Evolutionary conservation across 2,888 invertebrate genomes (phyloP), one percentile per base, ranked within the genome.

Genomic region (Eumerus sabulonum): DNA sequence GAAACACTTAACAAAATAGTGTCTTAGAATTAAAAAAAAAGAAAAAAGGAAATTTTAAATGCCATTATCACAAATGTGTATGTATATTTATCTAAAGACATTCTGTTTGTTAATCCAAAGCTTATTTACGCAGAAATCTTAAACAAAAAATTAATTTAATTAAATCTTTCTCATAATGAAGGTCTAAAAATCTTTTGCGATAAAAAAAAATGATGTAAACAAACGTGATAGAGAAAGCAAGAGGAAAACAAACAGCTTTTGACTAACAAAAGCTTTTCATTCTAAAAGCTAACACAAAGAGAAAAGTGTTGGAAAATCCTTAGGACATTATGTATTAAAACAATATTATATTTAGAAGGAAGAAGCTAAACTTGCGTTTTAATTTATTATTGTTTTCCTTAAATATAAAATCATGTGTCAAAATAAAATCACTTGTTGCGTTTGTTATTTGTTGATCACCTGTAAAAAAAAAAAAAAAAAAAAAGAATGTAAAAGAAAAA

Each of bases 381-480:
- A 72, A 36, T 56, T 67, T 17, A 19, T 54, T 14, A 12, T 27
- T 27, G 27, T 27, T 44, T 54, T 50, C 53, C 60, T 63, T 47
- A 27, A 27, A 27, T 7, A 60, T 45, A 9, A 64, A 66, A 70
- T 60, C 53, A 79, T 74, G 73, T 79, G 79, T 79, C 73, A 79
- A 79, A 79, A 7, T 64, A 56, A 59, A 59, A 35, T 11, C 63
- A 77, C 66, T 68, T 79, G 77, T 73, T 77, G 67, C 51, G 62
- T 70, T 64, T 51, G 54, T 50, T 56, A 18, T 56, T 54, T 56
- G 27, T 27, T 27, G 27, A 27, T 4, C 27, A 40, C 11, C 11
- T 40, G 40, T 40, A 42, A 76, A 76, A 72, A 16, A 51, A 72
- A 72, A 60, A 71, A 60, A 64, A 27, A 54, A 45, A 16, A 36